A percentile compares a stretch with the other conserved stretches of the same genome.
phyloP scores from a whole-genome alignment of 1,140 invertebrate species.

The Zeugodacus cucurbitae region DNA sequence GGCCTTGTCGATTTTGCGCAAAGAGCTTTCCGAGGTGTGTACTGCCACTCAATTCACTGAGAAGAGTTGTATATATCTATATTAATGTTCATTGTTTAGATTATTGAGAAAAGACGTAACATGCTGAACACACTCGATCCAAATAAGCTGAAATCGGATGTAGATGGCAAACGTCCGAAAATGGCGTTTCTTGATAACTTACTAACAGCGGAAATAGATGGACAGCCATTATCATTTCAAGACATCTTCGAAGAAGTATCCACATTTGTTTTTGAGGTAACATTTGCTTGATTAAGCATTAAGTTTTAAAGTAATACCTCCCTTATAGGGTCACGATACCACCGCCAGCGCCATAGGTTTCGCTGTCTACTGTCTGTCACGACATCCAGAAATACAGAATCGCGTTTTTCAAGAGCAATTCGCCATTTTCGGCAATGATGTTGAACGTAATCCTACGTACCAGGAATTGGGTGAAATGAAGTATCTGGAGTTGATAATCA shows the following conservation, averaged over 20 bases:
- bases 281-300: too few species aligned
- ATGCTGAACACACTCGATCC: slow-evolving; percentile 39
- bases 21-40: slow-evolving; percentile 46
- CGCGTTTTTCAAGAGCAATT: slow-evolving; percentile 67
- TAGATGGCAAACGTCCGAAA: slow-evolving; percentile 50
- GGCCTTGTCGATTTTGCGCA: slow-evolving; percentile 42
- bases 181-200: slow-evolving; percentile 60
- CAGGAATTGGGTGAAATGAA: slow-evolving; percentile 74
- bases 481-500: slow-evolving; percentile 76
- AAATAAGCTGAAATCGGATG: slow-evolving; percentile 12
- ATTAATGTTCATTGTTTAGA: too few species aligned
- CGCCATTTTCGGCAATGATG: slow-evolving; percentile 65
- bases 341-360: slow-evolving; percentile 64
- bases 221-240: slow-evolving; percentile 68
- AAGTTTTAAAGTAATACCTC: too few species aligned
- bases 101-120: slow-evolving; percentile 47
- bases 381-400: slow-evolving; percentile 57
- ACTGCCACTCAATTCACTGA: not conserved
- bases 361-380: slow-evolving; percentile 56
- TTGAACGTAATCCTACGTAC: slow-evolving; percentile 65
- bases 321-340: slow-evolving; percentile 64
- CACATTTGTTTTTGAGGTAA: slow-evolving; percentile 77
- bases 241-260: slow-evolving; percentile 79
- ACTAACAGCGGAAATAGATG: slow-evolving; percentile 66
- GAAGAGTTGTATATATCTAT: too few species aligned